Base-by-base conservation (phyloP, 1,140 invertebrate genomes). In the Drosophila kepulauana region DNA sequence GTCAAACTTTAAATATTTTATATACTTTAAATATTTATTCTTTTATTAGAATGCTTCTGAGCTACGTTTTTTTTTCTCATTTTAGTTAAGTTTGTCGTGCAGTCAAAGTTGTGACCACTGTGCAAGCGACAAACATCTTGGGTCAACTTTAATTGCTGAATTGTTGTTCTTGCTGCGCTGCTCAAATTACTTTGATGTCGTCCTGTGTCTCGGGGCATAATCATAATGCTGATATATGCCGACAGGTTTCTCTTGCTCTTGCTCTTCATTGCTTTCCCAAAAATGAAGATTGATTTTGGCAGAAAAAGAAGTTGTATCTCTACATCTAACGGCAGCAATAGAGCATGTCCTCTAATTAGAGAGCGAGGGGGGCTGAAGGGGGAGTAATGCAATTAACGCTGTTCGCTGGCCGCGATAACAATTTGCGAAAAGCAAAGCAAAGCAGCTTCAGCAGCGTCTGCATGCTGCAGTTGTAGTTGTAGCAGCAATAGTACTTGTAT, bases 61-160 rank as follows among this genome's bases (percentile, higher is more conserved):
- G n/a, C n/a, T n/a, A n/a, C n/a, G n/a, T n/a, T n/a, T n/a, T n/a
- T n/a, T 20, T 4, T 25, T 25, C 20, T 4, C 20, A 25, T 25
- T 51, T 4, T 30, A 28, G 41, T 16, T 51, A 3, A 54, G 28
- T 33, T 3, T 1, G 0, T 33, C n/a, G 8, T 13, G 51, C 10
- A 10, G 16, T 4, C 13, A 1, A 15, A 64, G 7, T 43, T 28
- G 10, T n/a, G 38, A 41, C 49, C 58, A 70, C 58, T 28, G 68
- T 76, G 56, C 79, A n/a, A 38, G 25, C 61, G 62, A 78, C 78
- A 74, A 25, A 64, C 71, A 76, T 76, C 85, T 88, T 89, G 80
- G 84, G 85, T 81, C 85, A 85, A 73, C 65, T 88, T 89, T 88
- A 89, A 89, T 88, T 88, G 84, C 70, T 65, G 62, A 66, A 58